These are phyloP conservation scores for Palythoa heliodiscus DNA, from an alignment of 92 coral and sea anemone species.

Conservation along the genomic window DNA sequence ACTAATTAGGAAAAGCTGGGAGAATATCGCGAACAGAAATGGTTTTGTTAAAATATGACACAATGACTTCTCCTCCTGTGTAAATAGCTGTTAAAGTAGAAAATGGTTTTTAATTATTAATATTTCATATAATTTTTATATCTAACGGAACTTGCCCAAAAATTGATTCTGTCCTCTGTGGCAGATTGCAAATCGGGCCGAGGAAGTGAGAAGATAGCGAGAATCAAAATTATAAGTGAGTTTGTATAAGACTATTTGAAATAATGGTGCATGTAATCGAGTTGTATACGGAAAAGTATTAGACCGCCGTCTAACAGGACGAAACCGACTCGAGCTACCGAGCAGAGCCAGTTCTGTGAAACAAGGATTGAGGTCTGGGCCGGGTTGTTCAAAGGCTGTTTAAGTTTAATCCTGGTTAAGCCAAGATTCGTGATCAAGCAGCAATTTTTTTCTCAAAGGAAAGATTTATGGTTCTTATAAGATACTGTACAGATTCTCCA, in stretches of 20 bases:
- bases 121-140: neutral
- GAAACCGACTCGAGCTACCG: too few species aligned
- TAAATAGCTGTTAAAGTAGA: conserved; percentile 9
- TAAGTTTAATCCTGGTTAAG: too few species aligned
- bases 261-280: too few species aligned
- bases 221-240: neutral
- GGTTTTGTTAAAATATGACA: neutral
- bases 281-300: too few species aligned
- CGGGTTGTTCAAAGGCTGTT: too few species aligned
- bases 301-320: too few species aligned
- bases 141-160: neutral
- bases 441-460: too few species aligned
- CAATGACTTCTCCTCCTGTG: neutral
- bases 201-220: neutral
- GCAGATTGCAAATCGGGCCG: neutral
- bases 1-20: neutral
- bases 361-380: too few species aligned
- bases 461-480: too few species aligned
- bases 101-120: neutral
- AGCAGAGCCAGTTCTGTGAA: too few species aligned
- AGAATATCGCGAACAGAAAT: neutral
- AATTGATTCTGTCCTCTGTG: neutral
- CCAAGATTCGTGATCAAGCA: too few species aligned
- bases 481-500: too few species aligned
- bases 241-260: neutral